Conservation (phyloP, 2,797 vertebrate genomes). For the Ptychobarbus kaznakovi region DNA sequence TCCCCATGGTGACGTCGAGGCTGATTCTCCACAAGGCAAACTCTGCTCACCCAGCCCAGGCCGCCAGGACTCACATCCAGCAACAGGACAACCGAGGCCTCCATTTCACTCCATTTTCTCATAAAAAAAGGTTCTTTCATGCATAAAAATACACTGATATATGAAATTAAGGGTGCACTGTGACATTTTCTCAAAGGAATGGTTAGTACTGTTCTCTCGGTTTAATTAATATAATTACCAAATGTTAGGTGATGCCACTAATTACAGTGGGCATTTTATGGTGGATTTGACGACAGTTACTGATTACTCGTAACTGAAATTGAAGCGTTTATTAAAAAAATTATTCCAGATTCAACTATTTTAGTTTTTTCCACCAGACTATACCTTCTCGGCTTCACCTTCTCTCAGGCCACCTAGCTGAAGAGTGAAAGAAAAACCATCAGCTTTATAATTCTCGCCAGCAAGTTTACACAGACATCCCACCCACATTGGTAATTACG, state of each 20-base stretch:
- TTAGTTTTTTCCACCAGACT: conserved; percentile 61
- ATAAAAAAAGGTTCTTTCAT: background rate
- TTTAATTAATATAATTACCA: conserved; percentile 74
- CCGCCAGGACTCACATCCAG: conserved; percentile 70
- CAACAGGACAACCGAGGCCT: conserved; percentile 72
- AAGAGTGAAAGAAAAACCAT: conserved; percentile 61
- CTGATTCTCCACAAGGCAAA: conserved; percentile 77
- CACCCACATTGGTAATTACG: conserved; percentile 47
- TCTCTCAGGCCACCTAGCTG: conserved; percentile 74
- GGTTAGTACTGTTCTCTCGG: conserved; percentile 65
- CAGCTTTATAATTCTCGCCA: conserved; percentile 33
- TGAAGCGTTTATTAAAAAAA: conserved; percentile 13
- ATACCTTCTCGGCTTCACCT: conserved; percentile 77
- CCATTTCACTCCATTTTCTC: background rate
- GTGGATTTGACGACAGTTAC: conserved; percentile 62
- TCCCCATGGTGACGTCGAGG: conserved; percentile 52
- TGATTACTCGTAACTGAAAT: conserved; percentile 74
- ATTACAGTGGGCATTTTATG: conserved; percentile 59
- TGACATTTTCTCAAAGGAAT: background rate
- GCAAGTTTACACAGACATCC: conserved; percentile 15
- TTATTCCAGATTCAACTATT: conserved; percentile 50
- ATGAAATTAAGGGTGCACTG: background rate
- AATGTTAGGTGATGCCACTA: conserved; percentile 62
- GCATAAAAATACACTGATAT: background rate
- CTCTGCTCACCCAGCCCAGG: conserved; percentile 68